A percentile compares a stretch with the other conserved stretches of the same genome.
phyloP scores from a whole-genome alignment of 1,140 invertebrate genomes.

The Copidosoma floridanum region DNA sequence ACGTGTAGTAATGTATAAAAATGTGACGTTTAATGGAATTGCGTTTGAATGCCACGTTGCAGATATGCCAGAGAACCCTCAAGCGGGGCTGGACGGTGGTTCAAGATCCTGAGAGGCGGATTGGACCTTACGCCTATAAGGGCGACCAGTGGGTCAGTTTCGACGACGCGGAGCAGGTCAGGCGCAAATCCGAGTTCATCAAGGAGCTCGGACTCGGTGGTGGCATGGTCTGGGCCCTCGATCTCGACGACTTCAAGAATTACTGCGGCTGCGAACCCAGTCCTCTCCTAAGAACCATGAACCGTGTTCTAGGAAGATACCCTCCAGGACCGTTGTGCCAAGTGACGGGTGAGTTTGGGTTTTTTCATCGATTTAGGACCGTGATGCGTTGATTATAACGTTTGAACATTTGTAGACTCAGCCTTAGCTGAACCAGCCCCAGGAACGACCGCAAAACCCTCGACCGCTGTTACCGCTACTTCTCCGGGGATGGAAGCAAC shows the following conservation, averaged over 20 bases:
- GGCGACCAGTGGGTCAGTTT: constrained; percentile 70
- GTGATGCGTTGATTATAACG: too few relatives aligned
- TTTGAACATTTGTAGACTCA: constrained; percentile 1
- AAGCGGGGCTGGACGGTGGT: constrained; percentile 59
- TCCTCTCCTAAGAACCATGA: constrained; percentile 76
- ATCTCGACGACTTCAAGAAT: constrained; percentile 83
- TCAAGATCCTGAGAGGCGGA: constrained; percentile 56
- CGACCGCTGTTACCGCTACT: constrained; percentile 10
- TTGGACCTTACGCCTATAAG: constrained; percentile 63
- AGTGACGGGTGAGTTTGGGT: constrained; percentile 38
- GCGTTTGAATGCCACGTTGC: too few relatives aligned
- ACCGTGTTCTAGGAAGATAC: constrained; percentile 69
- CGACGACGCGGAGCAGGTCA: constrained; percentile 63
- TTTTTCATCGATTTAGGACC: too few relatives aligned
- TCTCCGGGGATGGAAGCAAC: constrained; percentile 38
- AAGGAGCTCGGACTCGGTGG: constrained; percentile 75
- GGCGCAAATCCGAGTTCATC: constrained; percentile 68
- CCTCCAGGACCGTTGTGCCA: constrained; percentile 50
- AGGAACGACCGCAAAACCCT: constrained; percentile 19
- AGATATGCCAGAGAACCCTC: constrained; percentile 50
- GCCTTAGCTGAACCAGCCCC: constrained; percentile 26
- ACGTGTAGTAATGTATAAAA: too few relatives aligned
- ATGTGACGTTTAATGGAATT: too few relatives aligned
- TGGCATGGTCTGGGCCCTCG: constrained; percentile 86
- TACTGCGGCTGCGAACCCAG: constrained; percentile 76